phyloP scores from a whole-genome alignment of 2,888 invertebrate genomes.

The Polylopha cassiicola region DNA sequence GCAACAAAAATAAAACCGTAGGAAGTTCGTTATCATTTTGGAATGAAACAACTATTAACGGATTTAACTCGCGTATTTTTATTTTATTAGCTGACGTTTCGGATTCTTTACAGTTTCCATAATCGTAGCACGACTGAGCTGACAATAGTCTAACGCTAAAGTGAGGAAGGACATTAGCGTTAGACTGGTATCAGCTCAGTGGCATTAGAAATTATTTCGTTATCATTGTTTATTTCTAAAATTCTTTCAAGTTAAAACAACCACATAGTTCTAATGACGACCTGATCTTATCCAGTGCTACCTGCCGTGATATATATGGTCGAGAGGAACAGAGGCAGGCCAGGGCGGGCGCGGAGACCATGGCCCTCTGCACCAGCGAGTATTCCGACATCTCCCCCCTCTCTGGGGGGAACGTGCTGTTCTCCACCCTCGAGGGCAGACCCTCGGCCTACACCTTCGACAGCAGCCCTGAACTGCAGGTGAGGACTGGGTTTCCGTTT shows the following conservation, averaged over 20 bases:
- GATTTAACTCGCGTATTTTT: too few relatives aligned
- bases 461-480: slow-evolving; percentile 92
- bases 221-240: neutral
- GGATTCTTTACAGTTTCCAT: too few relatives aligned
- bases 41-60: too few relatives aligned
- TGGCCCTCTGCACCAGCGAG: slow-evolving; percentile 98
- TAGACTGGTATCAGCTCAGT: neutral
- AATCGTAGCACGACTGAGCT: too few relatives aligned
- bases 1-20: too few relatives aligned
- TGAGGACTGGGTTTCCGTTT: too few relatives aligned
- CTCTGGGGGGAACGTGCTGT: slow-evolving; percentile 95
- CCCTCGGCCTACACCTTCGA: slow-evolving; percentile 96
- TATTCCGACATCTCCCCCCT: slow-evolving; percentile 98
- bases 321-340: slow-evolving; percentile 86
- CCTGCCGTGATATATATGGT: slow-evolving; percentile 94
- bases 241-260: too few relatives aligned
- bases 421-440: slow-evolving; percentile 95
- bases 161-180: too few relatives aligned
- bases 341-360: slow-evolving; percentile 88
- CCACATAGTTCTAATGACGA: too few relatives aligned
- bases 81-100: too few relatives aligned
- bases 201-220: neutral
- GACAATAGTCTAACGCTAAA: too few relatives aligned
- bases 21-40: too few relatives aligned
- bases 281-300: slow-evolving; percentile 82